A percentile compares a stretch with the other conserved stretches of the same genome.
Evolutionary conservation across 2,113 vertebrate species (phyloP).

Genomic region (Nestor notabilis): DNA sequence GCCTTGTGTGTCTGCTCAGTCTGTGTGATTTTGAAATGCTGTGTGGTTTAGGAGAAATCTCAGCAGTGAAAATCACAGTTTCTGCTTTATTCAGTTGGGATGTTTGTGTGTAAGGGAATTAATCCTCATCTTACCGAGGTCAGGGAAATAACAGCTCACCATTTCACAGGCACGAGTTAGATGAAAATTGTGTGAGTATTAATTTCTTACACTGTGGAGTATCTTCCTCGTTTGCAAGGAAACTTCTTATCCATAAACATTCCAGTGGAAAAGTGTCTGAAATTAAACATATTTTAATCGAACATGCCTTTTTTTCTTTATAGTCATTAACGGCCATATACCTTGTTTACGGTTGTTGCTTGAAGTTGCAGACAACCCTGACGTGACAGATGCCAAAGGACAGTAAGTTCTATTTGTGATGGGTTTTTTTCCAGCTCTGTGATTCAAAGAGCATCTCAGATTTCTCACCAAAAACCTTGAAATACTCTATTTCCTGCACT

Average conservation of each 20-base stretch:
- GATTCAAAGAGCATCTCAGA: not conserved
- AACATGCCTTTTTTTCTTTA: not conserved
- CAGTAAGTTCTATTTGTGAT: conserved; percentile 84
- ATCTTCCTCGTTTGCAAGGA: not conserved
- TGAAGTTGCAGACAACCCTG: conserved; percentile 86
- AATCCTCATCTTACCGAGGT: not conserved
- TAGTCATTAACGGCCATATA: conserved; percentile 95
- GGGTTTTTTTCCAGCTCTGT: not conserved
- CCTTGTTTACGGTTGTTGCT: conserved; percentile 90
- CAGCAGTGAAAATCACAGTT: not conserved
- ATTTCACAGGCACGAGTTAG: not conserved
- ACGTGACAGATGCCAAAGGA: conserved; percentile 91
- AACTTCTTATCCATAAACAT: not conserved
- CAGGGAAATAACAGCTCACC: not conserved
- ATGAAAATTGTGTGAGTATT: not conserved
- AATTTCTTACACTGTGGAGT: not conserved
- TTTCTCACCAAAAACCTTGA: not conserved
- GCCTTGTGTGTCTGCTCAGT: not conserved
- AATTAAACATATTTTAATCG: not conserved
- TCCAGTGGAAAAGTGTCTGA: not conserved
- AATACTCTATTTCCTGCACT: not conserved
- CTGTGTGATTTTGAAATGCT: not conserved
- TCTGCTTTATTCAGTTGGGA: not conserved
- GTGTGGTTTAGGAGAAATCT: not conserved
- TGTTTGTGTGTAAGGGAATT: not conserved